These are phyloP conservation scores for Pelusios castaneus DNA, from an alignment of 2,113 vertebrate species.

Conservation along the genomic window DNA sequence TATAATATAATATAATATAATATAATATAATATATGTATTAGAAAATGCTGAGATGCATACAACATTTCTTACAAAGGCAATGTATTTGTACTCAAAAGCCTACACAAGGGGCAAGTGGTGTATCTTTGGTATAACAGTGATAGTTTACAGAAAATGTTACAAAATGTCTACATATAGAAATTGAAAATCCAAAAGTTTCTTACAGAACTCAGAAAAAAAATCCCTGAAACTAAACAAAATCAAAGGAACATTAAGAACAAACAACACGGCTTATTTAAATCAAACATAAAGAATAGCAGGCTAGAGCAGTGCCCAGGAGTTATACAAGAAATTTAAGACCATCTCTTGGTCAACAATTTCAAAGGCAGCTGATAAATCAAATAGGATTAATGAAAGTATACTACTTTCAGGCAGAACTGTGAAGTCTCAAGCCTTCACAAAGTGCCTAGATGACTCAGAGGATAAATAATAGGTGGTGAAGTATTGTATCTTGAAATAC, in stretches of 20 bases:
- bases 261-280: conserved; percentile 1
- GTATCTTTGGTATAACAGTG: conserved; percentile 13
- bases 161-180: not conserved
- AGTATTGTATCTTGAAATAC: not conserved
- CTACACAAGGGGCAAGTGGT: conserved; percentile 11
- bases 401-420: not conserved
- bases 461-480: conserved; percentile 23
- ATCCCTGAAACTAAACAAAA: not conserved
- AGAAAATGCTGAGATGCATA: conserved; percentile 37
- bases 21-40: conserved; percentile 23
- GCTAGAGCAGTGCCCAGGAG: conserved; percentile 3
- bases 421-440: conserved; percentile 34
- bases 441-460: not conserved
- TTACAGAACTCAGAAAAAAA: not conserved
- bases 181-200: conserved; percentile 25
- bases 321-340: not conserved
- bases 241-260: conserved; percentile 15
- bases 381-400: conserved; percentile 28
- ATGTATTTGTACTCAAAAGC: not conserved
- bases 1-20: too few species aligned
- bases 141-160: not conserved
- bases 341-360: not conserved
- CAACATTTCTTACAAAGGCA: not conserved
- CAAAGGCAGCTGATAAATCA: conserved; percentile 36
- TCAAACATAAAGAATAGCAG: not conserved